Evolutionary conservation across 2,888 invertebrate species (phyloP).

Genomic region (Eueremaeus valkanovi): DNA sequence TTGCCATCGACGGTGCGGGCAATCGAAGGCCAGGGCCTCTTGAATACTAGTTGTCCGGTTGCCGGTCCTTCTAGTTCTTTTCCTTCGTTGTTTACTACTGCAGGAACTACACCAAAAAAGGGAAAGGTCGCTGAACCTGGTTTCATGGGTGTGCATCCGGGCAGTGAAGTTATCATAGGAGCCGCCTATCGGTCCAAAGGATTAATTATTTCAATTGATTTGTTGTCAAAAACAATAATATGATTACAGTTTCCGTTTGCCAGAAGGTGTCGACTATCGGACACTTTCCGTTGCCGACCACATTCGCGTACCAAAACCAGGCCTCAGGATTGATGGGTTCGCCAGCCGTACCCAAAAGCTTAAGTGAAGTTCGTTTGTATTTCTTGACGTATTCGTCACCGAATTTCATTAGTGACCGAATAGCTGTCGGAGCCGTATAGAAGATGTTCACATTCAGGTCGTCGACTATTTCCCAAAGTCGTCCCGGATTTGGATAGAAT

Average conservation of each 20-base stretch:
- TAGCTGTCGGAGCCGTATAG: constrained; percentile 98
- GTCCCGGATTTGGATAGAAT: constrained; percentile 84
- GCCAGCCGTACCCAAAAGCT: constrained; percentile 92
- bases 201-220: constrained; percentile 2
- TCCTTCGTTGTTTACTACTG: constrained; percentile 80
- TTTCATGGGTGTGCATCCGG: constrained; percentile 94
- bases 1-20: constrained; percentile 91
- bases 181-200: constrained; percentile 64
- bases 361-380: constrained; percentile 62
- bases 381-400: constrained; percentile 79
- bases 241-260: constrained; percentile 87
- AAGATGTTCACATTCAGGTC: constrained; percentile 94
- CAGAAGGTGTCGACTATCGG: constrained; percentile 98
- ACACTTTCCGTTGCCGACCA: constrained; percentile 55
- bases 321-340: constrained; percentile 99
- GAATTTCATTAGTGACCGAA: constrained; percentile 90
- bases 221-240: neutral
- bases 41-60: constrained; percentile 88
- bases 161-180: constrained; percentile 90
- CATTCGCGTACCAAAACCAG: constrained; percentile 86
- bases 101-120: constrained; percentile 93
- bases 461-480: constrained; percentile 87
- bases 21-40: constrained; percentile 96
- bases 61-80: constrained; percentile 77
- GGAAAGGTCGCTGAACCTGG: constrained; percentile 92